Percentiles rank a stretch among this genome's conserved stretches.
Conservation (phyloP, 2,797 vertebrate genomes). For the Anguilla pacifica region DNA sequence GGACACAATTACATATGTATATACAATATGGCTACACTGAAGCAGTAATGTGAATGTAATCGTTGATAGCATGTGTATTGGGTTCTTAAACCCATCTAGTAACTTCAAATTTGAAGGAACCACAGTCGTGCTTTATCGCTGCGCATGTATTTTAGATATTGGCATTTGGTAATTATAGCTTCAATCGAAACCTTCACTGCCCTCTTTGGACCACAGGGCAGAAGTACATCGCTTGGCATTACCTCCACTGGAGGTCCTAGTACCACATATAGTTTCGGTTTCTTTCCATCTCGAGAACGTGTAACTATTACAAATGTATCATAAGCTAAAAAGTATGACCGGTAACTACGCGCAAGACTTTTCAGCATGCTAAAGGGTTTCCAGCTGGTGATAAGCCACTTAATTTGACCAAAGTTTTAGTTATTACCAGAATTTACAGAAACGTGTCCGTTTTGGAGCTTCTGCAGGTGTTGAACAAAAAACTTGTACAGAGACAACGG, state of each 20-base stretch:
- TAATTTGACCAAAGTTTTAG: background rate
- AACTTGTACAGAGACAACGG: background rate
- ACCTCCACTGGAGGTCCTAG: background rate
- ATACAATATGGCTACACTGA: no score
- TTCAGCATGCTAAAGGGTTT: background rate
- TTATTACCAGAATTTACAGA: background rate
- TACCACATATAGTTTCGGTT: background rate
- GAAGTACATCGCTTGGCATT: background rate
- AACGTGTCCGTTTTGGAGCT: background rate
- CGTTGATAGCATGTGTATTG: background rate
- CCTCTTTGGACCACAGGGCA: background rate
- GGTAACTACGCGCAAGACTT: background rate
- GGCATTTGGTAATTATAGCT: background rate
- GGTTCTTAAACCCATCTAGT: background rate
- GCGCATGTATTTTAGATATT: background rate
- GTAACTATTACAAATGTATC: background rate
- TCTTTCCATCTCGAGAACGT: background rate
- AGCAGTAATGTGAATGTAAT: background rate
- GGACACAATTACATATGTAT: no score
- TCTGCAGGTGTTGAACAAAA: background rate
- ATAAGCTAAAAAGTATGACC: background rate
- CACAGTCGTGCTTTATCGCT: background rate
- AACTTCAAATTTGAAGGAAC: no score
- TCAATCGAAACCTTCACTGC: background rate
- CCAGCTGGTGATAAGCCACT: background rate